These are phyloP conservation scores for Pseudomugil tenellus DNA, from an alignment of 2,797 vertebrate genomes.

Conservation along the genomic window DNA sequence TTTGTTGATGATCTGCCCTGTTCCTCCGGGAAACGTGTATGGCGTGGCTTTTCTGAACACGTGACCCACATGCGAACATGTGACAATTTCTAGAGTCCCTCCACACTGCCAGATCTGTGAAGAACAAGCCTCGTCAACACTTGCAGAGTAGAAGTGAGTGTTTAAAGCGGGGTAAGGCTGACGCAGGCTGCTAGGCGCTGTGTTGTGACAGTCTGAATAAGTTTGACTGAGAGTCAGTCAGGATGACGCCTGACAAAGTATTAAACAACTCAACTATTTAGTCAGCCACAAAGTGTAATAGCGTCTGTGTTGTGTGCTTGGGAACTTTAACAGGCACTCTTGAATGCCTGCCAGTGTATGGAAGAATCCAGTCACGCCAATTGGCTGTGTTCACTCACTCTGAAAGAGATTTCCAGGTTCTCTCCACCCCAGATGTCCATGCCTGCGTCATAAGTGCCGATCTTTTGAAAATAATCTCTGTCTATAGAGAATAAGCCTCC, in stretches of 20 bases:
- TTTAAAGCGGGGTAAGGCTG: constrained; percentile 24
- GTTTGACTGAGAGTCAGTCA: constrained; percentile 31
- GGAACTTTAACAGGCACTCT: constrained; percentile 20
- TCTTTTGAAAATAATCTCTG: constrained; percentile 97
- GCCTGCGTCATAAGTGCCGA: constrained; percentile 97
- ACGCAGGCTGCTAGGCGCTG: constrained; percentile 17
- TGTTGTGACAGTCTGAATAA: constrained; percentile 46
- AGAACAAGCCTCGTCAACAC: constrained; percentile 18
- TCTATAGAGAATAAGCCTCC: constrained; percentile 98
- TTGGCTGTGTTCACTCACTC: constrained; percentile 84
- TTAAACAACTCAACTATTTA: constrained; percentile 47
- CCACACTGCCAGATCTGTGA: constrained; percentile 98
- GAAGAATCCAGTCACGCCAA: constrained; percentile 50
- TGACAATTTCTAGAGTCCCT: constrained; percentile 97
- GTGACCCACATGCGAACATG: constrained; percentile 98
- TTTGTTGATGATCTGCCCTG: constrained; percentile 99
- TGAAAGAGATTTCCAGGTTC: constrained; percentile 99
- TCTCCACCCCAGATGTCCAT: constrained; percentile 99
- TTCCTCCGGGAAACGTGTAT: constrained; percentile 97
- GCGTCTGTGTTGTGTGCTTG: constrained; percentile 7
- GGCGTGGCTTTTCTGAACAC: constrained; percentile 99
- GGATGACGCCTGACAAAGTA: constrained; percentile 39
- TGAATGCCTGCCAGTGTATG: constrained; percentile 33
- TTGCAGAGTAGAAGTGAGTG: not conserved
- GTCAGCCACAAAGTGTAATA: constrained; percentile 25